Conservation (phyloP, 1,140 invertebrate genomes). For the Drosophila albomicans region DNA sequence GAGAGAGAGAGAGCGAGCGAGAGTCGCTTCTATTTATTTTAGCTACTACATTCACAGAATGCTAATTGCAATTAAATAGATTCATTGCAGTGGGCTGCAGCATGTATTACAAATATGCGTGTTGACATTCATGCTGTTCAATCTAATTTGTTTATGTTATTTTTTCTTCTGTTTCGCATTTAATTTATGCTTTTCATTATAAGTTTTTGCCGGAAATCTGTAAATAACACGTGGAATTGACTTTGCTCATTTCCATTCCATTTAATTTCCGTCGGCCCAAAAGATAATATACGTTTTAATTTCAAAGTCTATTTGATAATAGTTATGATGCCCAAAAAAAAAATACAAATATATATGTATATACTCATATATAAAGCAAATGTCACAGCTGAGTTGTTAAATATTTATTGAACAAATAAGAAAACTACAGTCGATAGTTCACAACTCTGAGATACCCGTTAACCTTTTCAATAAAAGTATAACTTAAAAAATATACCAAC, state of each 20-base stretch:
- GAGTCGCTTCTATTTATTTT: not conserved
- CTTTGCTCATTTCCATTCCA: constrained; percentile 46
- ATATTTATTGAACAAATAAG: not conserved
- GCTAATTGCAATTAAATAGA: constrained; percentile 38
- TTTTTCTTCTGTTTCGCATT: not conserved
- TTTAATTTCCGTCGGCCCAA: constrained; percentile 58
- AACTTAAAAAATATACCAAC: too few relatives aligned
- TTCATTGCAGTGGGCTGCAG: not conserved
- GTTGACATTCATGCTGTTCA: constrained; percentile 15
- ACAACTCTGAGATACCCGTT: too few relatives aligned
- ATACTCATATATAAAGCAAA: not conserved
- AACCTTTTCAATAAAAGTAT: too few relatives aligned
- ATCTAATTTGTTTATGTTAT: constrained; percentile 23
- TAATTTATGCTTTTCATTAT: constrained; percentile 34
- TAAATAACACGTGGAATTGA: constrained; percentile 28
- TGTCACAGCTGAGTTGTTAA: constrained; percentile 4
- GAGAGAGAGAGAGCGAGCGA: not conserved
- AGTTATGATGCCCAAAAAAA: constrained; percentile 17
- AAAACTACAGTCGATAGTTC: too few relatives aligned
- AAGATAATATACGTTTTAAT: constrained; percentile 17
- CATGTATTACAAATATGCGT: not conserved
- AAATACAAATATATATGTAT: not conserved
- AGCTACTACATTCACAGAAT: constrained; percentile 9
- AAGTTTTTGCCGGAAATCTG: constrained; percentile 28
- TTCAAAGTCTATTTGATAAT: constrained; percentile 1